These are phyloP conservation scores for Plutomurus gul DNA, from an alignment of 1,140 invertebrate genomes.

Conservation along the genomic window DNA sequence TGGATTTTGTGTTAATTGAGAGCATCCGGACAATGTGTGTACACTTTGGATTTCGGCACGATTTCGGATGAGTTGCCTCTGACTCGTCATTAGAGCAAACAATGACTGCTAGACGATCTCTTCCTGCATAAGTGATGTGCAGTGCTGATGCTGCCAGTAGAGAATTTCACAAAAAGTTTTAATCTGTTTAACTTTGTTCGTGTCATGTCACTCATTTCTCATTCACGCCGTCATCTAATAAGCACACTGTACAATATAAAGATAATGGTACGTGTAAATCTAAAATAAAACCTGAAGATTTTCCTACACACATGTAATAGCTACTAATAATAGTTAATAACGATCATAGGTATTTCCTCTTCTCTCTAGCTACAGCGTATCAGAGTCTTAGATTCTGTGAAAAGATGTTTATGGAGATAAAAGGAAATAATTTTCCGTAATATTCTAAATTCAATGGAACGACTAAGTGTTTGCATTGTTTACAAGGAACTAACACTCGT, in stretches of 20 bases:
- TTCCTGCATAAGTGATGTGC: constrained; percentile 3
- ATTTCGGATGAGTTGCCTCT: constrained; percentile 1
- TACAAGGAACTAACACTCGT: constrained; percentile 19
- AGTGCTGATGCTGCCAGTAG: background rate
- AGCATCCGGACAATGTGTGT: background rate
- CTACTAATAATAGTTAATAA: no score
- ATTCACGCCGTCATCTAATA: background rate
- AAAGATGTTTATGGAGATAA: background rate
- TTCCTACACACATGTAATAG: no score
- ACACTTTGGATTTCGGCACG: background rate
- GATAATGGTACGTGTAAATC: no score
- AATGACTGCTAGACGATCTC: background rate
- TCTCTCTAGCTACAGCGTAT: no score
- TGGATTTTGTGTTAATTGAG: constrained; percentile 7
- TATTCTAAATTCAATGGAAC: background rate
- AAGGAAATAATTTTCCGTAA: constrained; percentile 23
- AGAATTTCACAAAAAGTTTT: background rate
- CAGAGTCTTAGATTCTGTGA: background rate
- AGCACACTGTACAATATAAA: no score
- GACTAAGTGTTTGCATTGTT: background rate
- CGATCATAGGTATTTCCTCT: no score
- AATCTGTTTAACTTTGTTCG: constrained; percentile 8
- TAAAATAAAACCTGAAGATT: no score
- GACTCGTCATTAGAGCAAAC: constrained; percentile 11
- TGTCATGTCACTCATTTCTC: background rate